Base-by-base conservation (phyloP, 2,797 vertebrate genomes). In the Argyrosomus regius region DNA sequence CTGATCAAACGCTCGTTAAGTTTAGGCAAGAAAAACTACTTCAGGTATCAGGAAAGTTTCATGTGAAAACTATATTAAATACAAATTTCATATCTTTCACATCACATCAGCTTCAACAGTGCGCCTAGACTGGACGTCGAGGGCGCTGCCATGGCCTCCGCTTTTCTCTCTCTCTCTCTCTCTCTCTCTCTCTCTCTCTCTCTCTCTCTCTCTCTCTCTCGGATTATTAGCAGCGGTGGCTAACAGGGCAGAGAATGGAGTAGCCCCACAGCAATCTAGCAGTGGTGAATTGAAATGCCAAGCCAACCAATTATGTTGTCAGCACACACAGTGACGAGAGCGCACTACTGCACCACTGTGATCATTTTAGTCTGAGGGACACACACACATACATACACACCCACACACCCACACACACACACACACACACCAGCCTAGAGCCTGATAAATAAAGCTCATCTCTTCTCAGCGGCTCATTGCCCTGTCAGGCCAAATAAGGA, bases 231-330 rank as follows among this genome's bases (percentile, higher is more conserved):
- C 81, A 65, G 75, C 72, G 22, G 83, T 81, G 85, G 92, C 91
- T 89, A 91, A 85, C 84, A 60, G 92, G 91, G 82, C 83, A 80
- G 91, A 92, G 91, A 87, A 91, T 81, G 66, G 80, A 81, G 73
- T 82, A 80, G 90, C 87, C 89, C 80, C 80, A 80, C 80, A 80
- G 88, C 91, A 91, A 93, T 93, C 89, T 84, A 70, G 56, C 88
- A 61, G 31, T 67, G 91, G 83, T 87, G 88, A 90, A 95, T 92
- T 87, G 92, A 93, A 93, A 93, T 93, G 90, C 91, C 90, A 89
- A 82, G 86, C 87, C 81, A 89, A 86, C 87, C 93, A 94, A 94
- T 94, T 95, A 94, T 90, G 87, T 88, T 93, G 92, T 93, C 92
- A 94, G 88, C 88, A 84, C 87, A 91, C 89, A 87, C 83, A 61